Evolutionary conservation across 2,797 vertebrate species (phyloP).

Genomic region (Sparus aurata): DNA sequence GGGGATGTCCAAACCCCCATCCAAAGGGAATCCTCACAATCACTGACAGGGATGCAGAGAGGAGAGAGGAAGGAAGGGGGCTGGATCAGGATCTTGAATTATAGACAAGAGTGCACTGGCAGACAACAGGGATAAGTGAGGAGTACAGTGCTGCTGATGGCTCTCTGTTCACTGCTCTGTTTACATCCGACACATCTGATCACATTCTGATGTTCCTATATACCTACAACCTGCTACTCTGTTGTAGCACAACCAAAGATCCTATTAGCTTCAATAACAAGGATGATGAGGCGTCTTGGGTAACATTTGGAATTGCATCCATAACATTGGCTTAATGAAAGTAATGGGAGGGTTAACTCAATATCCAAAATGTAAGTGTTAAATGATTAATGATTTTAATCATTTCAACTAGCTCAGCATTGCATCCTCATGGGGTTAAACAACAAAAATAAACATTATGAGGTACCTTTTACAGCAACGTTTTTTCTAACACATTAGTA

Average conservation of each 20-base stretch:
- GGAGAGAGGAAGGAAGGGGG: not conserved
- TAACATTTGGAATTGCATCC: not conserved
- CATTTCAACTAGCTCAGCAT: too few relatives aligned
- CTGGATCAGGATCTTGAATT: not conserved
- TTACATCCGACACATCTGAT: not conserved
- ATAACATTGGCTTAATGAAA: too few relatives aligned
- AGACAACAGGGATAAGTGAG: not conserved
- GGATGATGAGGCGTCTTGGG: not conserved
- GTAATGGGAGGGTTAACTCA: too few relatives aligned
- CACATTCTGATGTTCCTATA: not conserved
- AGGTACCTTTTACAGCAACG: too few relatives aligned
- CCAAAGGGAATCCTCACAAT: conserved; percentile 26
- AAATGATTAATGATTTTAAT: too few relatives aligned
- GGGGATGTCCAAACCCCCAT: conserved; percentile 20
- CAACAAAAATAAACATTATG: too few relatives aligned
- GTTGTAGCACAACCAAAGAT: not conserved
- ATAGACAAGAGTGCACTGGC: not conserved
- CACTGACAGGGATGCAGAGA: not conserved
- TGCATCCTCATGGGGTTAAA: too few relatives aligned
- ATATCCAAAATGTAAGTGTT: too few relatives aligned
- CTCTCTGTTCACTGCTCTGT: not conserved
- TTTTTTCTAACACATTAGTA: too few relatives aligned
- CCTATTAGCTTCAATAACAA: not conserved
- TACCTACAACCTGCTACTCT: not conserved
- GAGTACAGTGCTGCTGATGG: not conserved